Evolutionary conservation across 23 tunicate genomes (phyloP), one percentile per base, ranked within the genome.

Genomic region (Halocynthia roretzi): DNA sequence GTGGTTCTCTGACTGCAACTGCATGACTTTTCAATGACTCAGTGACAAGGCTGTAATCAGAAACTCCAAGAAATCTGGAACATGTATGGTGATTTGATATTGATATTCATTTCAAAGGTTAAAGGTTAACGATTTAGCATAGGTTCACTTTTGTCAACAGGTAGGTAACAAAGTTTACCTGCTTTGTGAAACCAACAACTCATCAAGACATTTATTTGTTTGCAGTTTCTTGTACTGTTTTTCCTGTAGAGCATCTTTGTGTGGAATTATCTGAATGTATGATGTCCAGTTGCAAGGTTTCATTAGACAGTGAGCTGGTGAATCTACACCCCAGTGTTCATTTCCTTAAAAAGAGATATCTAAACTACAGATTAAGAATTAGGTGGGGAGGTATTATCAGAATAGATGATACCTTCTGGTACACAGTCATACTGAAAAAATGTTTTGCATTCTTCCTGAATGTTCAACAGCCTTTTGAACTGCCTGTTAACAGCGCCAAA

Each of bases 321-420:
- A 76, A 68, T 85, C 90, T 15, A 81, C 76, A 7, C 97, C 97
- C 97, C 97, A 90, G 64, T 90, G 82, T 61, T 90, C 97, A 51
- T 76, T 70, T 7, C 91, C 97, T 90, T 61, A 54, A 83, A 70
- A 20, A 11, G 21, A 50, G 18, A 56, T 20, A 11, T 72, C 50
- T 2, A 12, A 51, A 10, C 15, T 31, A 11, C 18, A 50, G 60
- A 10, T 48, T 54, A 54, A 19, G 15, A 55, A 76, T 56, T 18
- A 76, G 19, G 17, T 56, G 1, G 9, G 71, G 56, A 50, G 40
- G 5, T 50, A 10, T 10, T 1, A 40, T 48, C 50, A 49, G 20
- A 71, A 48, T 40, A 50, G n/a, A 71, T 14, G 11, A 71, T 53
- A 86, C 97, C 97, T 72, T 90, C 91, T 51, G 90, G 90, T 22